Evolutionary conservation across 2,888 invertebrate species (phyloP).

Genomic region (Brachyptera putata): DNA sequence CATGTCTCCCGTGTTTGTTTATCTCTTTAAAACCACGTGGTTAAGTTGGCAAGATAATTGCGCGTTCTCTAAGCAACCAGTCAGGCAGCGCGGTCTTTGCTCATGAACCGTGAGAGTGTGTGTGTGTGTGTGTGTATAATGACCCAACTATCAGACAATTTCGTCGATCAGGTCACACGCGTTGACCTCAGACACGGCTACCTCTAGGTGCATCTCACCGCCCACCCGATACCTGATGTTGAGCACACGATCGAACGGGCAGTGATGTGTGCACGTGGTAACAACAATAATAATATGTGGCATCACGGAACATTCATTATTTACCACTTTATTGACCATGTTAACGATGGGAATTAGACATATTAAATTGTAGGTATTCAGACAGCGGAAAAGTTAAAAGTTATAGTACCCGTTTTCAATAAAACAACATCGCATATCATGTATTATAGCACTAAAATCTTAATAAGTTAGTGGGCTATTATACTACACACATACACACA

Average conservation of each 20-base stretch:
- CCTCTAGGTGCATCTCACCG: background rate
- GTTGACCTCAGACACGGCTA: background rate
- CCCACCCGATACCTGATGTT: background rate
- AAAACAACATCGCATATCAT: too few species aligned
- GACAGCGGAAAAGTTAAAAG: background rate
- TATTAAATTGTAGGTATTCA: constrained; percentile 2
- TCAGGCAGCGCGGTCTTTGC: background rate
- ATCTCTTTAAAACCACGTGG: too few species aligned
- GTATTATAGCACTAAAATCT: too few species aligned
- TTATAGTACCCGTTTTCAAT: background rate
- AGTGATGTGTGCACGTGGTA: too few species aligned
- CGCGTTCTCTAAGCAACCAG: background rate
- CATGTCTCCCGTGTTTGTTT: too few species aligned
- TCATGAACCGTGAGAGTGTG: background rate
- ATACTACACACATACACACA: too few species aligned
- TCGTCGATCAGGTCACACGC: background rate
- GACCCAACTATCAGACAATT: background rate
- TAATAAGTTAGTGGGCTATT: too few species aligned
- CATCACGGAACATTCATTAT: background rate
- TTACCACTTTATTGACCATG: background rate
- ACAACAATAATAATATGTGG: too few species aligned
- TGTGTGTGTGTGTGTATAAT: background rate
- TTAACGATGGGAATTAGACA: constrained; percentile 6
- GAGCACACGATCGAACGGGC: too few species aligned
- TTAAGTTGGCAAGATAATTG: too few species aligned